phyloP scores from a whole-genome alignment of 2,797 vertebrate species.

The Cynopterus sphinx region DNA sequence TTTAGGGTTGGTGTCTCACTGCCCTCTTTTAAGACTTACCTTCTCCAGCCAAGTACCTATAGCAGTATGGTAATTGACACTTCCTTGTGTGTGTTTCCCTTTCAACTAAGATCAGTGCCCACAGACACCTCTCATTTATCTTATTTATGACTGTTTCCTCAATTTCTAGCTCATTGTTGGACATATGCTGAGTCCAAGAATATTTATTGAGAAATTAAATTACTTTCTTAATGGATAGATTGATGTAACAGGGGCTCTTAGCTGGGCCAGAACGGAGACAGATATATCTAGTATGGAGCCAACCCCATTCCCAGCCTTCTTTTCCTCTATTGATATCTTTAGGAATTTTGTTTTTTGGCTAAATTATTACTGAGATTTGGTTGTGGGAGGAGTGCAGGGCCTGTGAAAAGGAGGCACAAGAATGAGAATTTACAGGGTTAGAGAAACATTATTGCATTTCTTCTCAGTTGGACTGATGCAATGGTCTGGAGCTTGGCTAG shows the following conservation, averaged over 20 bases:
- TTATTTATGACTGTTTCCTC: constrained; percentile 32
- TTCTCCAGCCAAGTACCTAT: not conserved
- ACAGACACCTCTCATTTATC: constrained; percentile 26
- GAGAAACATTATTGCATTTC: not conserved
- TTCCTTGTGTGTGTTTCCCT: not conserved
- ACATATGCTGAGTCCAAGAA: constrained; percentile 4
- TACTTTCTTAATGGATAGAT: constrained; percentile 35
- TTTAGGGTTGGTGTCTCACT: not conserved
- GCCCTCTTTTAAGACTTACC: not conserved
- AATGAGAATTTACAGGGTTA: not conserved
- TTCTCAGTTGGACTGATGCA: not conserved
- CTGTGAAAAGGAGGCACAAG: not conserved
- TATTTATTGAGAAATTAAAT: constrained; percentile 55
- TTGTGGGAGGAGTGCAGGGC: not conserved
- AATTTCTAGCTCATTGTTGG: not conserved
- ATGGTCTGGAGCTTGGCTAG: not conserved
- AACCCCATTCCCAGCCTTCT: not conserved
- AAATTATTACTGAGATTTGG: not conserved
- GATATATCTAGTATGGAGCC: not conserved
- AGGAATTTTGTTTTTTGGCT: not conserved
- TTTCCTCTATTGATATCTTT: not conserved
- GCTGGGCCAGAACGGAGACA: not conserved
- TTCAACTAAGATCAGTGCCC: constrained; percentile 25
- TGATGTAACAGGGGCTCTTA: not conserved
- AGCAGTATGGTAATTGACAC: not conserved